phyloP scores from a whole-genome alignment of 2,888 invertebrate species.

The Cheilosia soror region DNA sequence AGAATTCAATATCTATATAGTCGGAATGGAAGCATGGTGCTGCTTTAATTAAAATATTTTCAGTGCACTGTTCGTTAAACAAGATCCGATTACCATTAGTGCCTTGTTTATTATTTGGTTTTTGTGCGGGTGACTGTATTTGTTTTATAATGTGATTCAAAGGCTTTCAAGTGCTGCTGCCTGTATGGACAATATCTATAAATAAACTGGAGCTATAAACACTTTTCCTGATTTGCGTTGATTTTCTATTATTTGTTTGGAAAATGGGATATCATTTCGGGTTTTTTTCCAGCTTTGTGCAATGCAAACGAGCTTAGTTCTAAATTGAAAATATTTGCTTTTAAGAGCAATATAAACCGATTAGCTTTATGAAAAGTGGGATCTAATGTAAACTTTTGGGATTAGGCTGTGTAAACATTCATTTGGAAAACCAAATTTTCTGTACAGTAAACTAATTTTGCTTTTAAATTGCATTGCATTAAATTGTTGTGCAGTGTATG shows the following conservation, averaged over 20 bases:
- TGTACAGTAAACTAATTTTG: background rate
- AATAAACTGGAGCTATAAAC: background rate
- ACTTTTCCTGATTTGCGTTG: background rate
- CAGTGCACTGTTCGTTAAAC: constrained; percentile 36
- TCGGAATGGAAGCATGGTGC: background rate
- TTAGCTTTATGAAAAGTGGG: background rate
- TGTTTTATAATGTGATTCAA: constrained; percentile 10
- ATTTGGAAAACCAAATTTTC: background rate
- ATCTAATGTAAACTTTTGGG: background rate
- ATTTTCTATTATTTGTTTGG: constrained; percentile 5
- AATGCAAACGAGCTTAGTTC: background rate
- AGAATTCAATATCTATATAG: background rate
- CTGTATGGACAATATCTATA: background rate
- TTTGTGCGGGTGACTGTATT: background rate
- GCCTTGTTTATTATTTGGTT: constrained; percentile 17
- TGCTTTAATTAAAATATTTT: constrained; percentile 45
- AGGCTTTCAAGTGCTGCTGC: background rate
- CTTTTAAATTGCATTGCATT: background rate
- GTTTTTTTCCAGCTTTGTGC: background rate
- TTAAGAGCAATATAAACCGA: background rate
- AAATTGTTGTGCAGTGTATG: background rate
- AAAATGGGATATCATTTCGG: background rate
- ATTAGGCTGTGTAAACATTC: background rate
- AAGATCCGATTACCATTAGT: constrained; percentile 47
- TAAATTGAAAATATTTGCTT: constrained; percentile 4